phyloP scores from a whole-genome alignment of 2,797 vertebrate species.

The Triplophysa bombifrons region DNA sequence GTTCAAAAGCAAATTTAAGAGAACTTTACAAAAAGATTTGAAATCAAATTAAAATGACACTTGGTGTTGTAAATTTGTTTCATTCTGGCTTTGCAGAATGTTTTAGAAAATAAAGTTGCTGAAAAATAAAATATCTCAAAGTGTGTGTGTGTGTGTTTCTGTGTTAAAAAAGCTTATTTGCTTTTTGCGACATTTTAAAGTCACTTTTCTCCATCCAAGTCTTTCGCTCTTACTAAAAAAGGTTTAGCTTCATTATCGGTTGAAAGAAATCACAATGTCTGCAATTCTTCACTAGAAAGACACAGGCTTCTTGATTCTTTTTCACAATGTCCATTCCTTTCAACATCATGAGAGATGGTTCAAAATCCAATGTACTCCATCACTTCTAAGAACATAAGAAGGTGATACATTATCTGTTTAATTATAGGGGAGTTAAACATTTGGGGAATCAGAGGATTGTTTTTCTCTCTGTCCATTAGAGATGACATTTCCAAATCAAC shows the following conservation, averaged over 20 bases:
- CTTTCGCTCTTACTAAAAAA: conserved; percentile 76
- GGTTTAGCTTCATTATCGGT: conserved; percentile 61
- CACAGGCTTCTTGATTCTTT: conserved; percentile 42
- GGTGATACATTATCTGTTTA: not conserved
- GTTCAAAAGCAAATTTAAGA: conserved; percentile 58
- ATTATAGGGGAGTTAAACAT: not conserved
- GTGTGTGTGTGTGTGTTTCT: conserved; percentile 47
- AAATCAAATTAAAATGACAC: conserved; percentile 64
- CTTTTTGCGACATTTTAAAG: conserved; percentile 53
- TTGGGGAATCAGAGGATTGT: not conserved
- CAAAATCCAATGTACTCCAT: conserved; percentile 30
- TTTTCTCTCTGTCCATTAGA: conserved; percentile 11
- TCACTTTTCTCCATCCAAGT: conserved; percentile 52
- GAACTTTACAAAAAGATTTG: conserved; percentile 64
- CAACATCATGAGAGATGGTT: conserved; percentile 43
- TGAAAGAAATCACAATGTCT: conserved; percentile 53
- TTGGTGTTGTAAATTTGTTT: conserved; percentile 67
- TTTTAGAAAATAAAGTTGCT: conserved; percentile 61
- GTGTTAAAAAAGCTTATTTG: conserved; percentile 51
- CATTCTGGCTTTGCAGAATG: conserved; percentile 61
- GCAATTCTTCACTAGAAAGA: conserved; percentile 50
- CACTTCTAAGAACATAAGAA: not conserved
- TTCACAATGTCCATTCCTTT: conserved; percentile 46
- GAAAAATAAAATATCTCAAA: conserved; percentile 58
- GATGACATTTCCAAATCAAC: not conserved